Base-by-base conservation (phyloP, 2,113 vertebrate species). In the Peucedramus taeniatus region DNA sequence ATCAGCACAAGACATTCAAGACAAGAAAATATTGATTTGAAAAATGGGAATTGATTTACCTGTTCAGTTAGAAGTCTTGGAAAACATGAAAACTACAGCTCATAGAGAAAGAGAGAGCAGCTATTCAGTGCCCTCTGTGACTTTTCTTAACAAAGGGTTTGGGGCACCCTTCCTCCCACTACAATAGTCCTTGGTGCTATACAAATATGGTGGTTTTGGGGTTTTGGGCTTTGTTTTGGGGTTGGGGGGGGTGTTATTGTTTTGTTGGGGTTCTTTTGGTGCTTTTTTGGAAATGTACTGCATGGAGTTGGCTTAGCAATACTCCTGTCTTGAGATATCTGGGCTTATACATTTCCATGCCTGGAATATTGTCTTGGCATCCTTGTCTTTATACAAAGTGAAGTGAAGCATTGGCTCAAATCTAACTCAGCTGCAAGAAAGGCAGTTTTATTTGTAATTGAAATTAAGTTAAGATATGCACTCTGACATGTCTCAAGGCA, bases 391-490 rank as follows among this genome's bases (percentile, higher is more conserved):
- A 86, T 60, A 75, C 57, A 75, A 88, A 94, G 42, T 49, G 78
- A 86, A 93, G 60, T 37, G 68, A 88, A 63, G 47, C 74, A 49
- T 33, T 82, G 42, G 37, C 68, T 83, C 39, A 77, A 65, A 54
- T 88, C 94, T 95, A 60, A 85, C 54, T 82, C 31, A 72, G 63
- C 70, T 92, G 68, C 54, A 37, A 81, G 90, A 94, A 83, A 89
- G 74, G 47, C 39, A 59, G 42, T 85, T 96, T 65, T 85, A 74
- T 96, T 86, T 93, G 70, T 91, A 90, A 93, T 54, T 91, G 77
- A 87, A 93, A 89, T 87, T 78, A 68, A 89, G 35, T 69, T 83
- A 90, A 70, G 54, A 47, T 88, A 74, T 83, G 63, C 35, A 65
- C 31, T 80, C 79, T 92, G 90, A 53, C 59, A 66, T 74, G 54